These are phyloP conservation scores for Euleptes europaea DNA, from an alignment of 2,113 vertebrate species.

Conservation along the genomic window DNA sequence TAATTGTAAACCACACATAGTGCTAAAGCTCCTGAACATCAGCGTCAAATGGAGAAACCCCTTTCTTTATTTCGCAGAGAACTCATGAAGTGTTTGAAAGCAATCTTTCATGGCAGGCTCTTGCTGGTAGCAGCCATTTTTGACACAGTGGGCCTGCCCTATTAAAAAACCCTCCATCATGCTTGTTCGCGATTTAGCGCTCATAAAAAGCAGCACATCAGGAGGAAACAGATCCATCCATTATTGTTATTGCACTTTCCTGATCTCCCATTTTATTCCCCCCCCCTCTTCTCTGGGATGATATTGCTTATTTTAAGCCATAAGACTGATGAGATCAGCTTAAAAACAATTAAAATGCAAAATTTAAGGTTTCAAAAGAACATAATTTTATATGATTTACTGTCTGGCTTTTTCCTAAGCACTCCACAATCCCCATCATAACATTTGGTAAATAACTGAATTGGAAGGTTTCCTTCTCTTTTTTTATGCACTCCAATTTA, in stretches of 20 bases:
- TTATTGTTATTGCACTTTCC: conserved; percentile 48
- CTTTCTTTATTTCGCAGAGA: background rate
- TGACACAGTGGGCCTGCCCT: background rate
- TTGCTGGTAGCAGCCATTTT: conserved; percentile 6
- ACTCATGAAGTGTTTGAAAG: conserved; percentile 1
- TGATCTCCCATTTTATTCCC: conserved; percentile 51
- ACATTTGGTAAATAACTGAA: conserved; percentile 70
- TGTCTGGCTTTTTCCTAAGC: conserved; percentile 42
- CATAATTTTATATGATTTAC: conserved; percentile 64
- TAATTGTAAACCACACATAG: background rate
- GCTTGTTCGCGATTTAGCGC: conserved; percentile 28
- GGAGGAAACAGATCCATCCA: conserved; percentile 36
- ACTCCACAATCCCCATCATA: conserved; percentile 42
- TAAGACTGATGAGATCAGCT: conserved; percentile 46
- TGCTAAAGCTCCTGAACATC: background rate
- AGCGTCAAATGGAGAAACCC: background rate
- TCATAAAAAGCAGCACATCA: conserved; percentile 38
- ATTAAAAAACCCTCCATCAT: conserved; percentile 29
- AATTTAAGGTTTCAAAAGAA: conserved; percentile 49
- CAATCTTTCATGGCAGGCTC: conserved; percentile 13
- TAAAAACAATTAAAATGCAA: conserved; percentile 69
- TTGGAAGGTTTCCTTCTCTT: conserved; percentile 27
- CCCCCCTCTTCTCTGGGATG: conserved; percentile 32
- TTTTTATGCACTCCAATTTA: conserved; percentile 28
- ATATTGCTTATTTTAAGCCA: conserved; percentile 44